A percentile compares a stretch with the other conserved stretches of the same genome.
Conservation (phyloP, 2,888 invertebrate species). For the Tetropium fuscum region DNA sequence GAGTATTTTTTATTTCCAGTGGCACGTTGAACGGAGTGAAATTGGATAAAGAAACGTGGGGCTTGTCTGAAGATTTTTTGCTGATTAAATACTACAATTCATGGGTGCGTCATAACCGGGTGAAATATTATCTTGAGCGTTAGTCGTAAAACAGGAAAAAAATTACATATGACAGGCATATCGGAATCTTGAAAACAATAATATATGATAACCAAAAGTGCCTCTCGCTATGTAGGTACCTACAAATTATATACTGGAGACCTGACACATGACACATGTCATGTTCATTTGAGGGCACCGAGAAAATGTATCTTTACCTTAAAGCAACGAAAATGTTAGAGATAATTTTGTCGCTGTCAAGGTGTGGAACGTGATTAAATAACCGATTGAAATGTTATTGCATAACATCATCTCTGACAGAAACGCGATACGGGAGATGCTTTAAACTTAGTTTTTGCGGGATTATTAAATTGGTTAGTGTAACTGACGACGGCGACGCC, state of each 20-base stretch:
- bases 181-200: constrained; percentile 17
- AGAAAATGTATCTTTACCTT: constrained; percentile 11
- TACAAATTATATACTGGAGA: constrained; percentile 10
- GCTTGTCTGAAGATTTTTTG: too few relatives aligned
- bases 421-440: constrained; percentile 44
- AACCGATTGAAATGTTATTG: constrained; percentile 53
- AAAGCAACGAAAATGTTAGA: constrained; percentile 27
- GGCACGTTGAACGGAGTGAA: too few relatives aligned
- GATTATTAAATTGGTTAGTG: constrained; percentile 51
- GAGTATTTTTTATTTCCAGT: too few relatives aligned
- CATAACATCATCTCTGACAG: constrained; percentile 49
- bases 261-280: constrained; percentile 20
- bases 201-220: constrained; percentile 12
- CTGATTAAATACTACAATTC: too few relatives aligned
- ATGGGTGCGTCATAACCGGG: not conserved
- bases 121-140: not conserved
- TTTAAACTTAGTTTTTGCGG: constrained; percentile 42
- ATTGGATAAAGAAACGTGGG: too few relatives aligned
- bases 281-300: constrained; percentile 3
- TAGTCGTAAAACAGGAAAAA: not conserved
- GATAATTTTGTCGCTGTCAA: constrained; percentile 37
- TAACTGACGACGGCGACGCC: constrained; percentile 33
- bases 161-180: constrained; percentile 4
- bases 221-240: not conserved
- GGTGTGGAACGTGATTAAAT: constrained; percentile 53